phyloP scores from a whole-genome alignment of 1,140 invertebrate genomes.

The Caenorhabditis remanei region DNA sequence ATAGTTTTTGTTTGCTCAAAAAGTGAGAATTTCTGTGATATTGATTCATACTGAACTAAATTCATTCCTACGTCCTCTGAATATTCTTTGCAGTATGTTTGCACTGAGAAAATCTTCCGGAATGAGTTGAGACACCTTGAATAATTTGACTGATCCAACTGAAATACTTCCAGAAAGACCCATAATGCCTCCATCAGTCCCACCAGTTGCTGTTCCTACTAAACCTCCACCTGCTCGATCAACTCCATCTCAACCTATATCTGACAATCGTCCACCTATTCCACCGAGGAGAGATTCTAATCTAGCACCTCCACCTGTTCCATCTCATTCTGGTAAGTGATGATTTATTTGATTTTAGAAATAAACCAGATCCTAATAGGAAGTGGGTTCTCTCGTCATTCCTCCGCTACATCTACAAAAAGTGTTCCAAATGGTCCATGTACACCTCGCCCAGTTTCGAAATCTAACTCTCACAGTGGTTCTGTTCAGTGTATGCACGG shows the following conservation, averaged over 20 bases:
- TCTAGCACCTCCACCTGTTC: constrained; percentile 28
- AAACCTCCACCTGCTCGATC: constrained; percentile 4
- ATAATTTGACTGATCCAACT: no score
- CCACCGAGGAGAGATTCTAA: constrained; percentile 29
- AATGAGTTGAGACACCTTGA: neutral
- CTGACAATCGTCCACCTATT: neutral
- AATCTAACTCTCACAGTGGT: neutral
- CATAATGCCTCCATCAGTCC: neutral
- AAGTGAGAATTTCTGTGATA: no score
- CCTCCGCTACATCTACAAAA: constrained; percentile 18
- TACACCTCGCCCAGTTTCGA: constrained; percentile 12
- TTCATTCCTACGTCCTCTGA: no score
- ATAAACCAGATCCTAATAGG: neutral
- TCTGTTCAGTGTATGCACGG: neutral
- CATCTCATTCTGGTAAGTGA: neutral
- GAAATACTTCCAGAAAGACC: neutral
- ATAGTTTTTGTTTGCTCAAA: neutral
- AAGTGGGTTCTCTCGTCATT: neutral
- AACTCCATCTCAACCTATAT: neutral
- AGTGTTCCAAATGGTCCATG: constrained; percentile 22
- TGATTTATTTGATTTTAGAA: neutral
- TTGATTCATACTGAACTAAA: no score
- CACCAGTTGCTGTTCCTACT: neutral
- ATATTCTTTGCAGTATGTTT: no score
- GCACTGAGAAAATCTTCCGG: neutral